phyloP scores from a whole-genome alignment of 2,888 invertebrate species.

The Sabellastarte sp. region DNA sequence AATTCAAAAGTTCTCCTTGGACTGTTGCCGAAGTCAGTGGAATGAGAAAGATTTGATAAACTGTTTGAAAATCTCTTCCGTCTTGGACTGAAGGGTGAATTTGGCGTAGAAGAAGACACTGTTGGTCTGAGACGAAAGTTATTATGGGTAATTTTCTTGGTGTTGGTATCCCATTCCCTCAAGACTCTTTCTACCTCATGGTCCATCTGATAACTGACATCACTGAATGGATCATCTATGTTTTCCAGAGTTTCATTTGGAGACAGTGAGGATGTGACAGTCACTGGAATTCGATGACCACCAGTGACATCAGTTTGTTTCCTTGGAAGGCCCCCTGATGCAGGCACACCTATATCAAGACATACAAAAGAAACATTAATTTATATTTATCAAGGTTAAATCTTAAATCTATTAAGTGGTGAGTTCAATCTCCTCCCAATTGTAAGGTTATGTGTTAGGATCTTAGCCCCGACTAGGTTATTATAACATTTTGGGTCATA shows the following conservation, averaged over 20 bases:
- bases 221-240: not conserved
- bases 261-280: not conserved
- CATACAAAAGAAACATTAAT: no score
- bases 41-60: not conserved
- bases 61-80: not conserved
- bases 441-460: no score
- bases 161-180: constrained; percentile 16
- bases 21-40: not conserved
- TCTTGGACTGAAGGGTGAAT: not conserved
- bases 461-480: no score
- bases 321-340: no score
- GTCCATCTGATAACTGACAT: constrained; percentile 12
- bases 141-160: constrained; percentile 4
- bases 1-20: not conserved
- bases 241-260: not conserved
- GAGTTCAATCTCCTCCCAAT: no score
- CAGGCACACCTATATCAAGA: no score
- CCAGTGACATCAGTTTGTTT: no score
- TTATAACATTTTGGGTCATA: no score
- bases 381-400: no score
- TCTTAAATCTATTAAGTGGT: no score
- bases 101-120: not conserved
- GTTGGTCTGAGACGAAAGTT: constrained; percentile 13
- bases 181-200: constrained; percentile 13
- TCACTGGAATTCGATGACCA: not conserved